Evolutionary conservation across 2,113 vertebrate species (phyloP).

Genomic region (Theropithecus gelada): DNA sequence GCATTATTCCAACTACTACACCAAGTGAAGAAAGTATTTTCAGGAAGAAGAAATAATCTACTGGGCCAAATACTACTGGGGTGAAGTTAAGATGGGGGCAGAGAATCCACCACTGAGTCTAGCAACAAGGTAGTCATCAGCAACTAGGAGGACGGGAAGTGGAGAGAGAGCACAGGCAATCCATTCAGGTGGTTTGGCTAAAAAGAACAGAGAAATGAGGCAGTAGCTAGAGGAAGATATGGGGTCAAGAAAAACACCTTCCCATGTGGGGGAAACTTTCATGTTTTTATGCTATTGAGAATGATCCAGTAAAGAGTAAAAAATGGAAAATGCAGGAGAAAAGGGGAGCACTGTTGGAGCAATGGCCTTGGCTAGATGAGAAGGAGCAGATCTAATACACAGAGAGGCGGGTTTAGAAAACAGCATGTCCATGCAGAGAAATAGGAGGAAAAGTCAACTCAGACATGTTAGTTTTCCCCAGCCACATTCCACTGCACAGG

Average conservation of each 20-base stretch:
- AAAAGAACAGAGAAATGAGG: background rate
- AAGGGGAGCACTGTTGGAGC: background rate
- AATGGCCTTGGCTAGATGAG: background rate
- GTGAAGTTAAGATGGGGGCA: background rate
- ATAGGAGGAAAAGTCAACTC: background rate
- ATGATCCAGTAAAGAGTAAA: background rate
- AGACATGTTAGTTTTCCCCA: background rate
- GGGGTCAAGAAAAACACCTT: background rate
- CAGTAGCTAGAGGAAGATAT: background rate
- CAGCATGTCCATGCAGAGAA: background rate
- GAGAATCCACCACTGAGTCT: background rate
- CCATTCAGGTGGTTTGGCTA: background rate
- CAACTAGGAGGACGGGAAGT: background rate
- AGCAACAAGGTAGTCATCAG: background rate
- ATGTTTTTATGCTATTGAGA: background rate
- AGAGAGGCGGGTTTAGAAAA: background rate
- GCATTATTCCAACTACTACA: background rate
- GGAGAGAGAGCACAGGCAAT: background rate
- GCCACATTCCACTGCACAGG: background rate
- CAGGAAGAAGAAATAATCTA: constrained; percentile 21
- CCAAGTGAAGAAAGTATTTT: background rate
- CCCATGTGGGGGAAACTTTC: background rate
- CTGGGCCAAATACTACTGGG: background rate
- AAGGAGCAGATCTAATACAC: background rate
- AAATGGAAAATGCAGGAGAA: background rate